Conservation (phyloP, 1,140 invertebrate species). For the Ceratosolen solmsi region DNA sequence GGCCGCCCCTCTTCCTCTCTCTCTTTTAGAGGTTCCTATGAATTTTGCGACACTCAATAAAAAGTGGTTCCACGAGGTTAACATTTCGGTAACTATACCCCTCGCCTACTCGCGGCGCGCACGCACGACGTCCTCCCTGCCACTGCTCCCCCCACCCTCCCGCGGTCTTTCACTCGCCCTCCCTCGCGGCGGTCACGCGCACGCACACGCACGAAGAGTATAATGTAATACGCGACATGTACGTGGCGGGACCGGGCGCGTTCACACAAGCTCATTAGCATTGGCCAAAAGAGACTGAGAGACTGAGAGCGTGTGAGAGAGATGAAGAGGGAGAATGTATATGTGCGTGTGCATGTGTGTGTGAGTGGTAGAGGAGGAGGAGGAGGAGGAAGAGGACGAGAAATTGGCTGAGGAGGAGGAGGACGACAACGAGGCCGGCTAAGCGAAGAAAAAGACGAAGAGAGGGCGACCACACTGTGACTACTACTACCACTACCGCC, state of each 20-base stretch:
- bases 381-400: background rate
- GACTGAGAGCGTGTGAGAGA: background rate
- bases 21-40: constrained; percentile 69
- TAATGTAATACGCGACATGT: constrained; percentile 32
- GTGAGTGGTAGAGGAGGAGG: background rate
- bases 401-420: constrained; percentile 2
- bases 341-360: too few species aligned
- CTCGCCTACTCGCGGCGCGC: constrained; percentile 65
- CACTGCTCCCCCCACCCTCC: constrained; percentile 43
- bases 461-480: constrained; percentile 52
- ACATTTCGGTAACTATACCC: constrained; percentile 75
- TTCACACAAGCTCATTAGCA: constrained; percentile 51
- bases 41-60: constrained; percentile 75
- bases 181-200: constrained; percentile 38
- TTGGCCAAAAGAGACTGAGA: constrained; percentile 34
- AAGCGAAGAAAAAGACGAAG: constrained; percentile 34
- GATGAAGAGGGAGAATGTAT: background rate
- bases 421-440: constrained; percentile 47
- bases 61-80: constrained; percentile 75
- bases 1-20: constrained; percentile 42
- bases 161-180: too few species aligned
- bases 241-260: constrained; percentile 25
- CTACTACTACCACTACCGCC: constrained; percentile 58
- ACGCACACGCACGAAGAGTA: background rate
- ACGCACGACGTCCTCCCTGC: constrained; percentile 51